Conservation (phyloP, 1,140 invertebrate species). For the Trichonephila clavipes region DNA sequence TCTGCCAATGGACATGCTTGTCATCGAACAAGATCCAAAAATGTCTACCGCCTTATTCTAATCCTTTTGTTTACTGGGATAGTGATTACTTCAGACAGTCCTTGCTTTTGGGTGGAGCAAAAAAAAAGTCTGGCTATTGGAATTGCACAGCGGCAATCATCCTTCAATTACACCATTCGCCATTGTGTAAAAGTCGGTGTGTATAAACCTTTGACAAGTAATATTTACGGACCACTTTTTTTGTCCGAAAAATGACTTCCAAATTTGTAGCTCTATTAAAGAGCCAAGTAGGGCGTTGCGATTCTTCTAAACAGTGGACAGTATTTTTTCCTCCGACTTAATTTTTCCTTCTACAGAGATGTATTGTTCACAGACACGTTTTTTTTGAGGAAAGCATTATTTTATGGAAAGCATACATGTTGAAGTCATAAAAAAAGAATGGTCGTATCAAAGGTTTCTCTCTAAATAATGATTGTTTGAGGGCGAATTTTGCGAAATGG, state of each 20-base stretch:
- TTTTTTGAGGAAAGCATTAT: background rate
- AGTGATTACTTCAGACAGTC: background rate
- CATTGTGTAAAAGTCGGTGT: slow-evolving; percentile 23
- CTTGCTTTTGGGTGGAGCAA: background rate
- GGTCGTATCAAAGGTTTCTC: background rate
- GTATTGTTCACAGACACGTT: background rate
- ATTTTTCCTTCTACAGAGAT: background rate
- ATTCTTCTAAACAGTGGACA: background rate
- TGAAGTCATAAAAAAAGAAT: background rate
- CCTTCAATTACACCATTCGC: background rate
- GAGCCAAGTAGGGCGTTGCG: slow-evolving; percentile 52
- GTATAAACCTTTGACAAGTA: slow-evolving; percentile 35
- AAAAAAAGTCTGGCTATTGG: background rate
- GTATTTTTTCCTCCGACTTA: background rate
- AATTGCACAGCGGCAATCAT: background rate
- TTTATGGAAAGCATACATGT: slow-evolving; percentile 34
- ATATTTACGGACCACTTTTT: slow-evolving; percentile 33
- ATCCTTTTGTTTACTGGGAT: background rate
- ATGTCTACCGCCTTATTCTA: background rate
- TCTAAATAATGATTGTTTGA: slow-evolving; percentile 4
- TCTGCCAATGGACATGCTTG: too few species aligned
- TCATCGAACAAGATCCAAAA: background rate
- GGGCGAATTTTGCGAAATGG: slow-evolving; percentile 33
- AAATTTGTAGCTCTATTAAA: slow-evolving; percentile 33
- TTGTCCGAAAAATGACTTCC: slow-evolving; percentile 40